phyloP scores from a whole-genome alignment of 2,113 vertebrate genomes.

The Mormyrus iriodes region DNA sequence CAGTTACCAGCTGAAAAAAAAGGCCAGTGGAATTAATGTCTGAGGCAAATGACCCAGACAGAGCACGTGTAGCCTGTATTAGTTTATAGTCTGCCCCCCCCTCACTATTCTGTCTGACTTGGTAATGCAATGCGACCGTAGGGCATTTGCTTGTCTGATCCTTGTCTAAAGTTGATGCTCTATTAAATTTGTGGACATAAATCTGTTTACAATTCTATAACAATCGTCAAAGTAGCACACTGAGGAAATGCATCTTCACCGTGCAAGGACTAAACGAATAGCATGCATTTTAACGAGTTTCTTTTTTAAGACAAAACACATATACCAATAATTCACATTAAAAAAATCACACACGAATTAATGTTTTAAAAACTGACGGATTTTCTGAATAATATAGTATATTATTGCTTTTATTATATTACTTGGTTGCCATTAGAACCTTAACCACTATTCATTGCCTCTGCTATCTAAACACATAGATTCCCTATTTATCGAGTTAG shows the following conservation, averaged over 20 bases:
- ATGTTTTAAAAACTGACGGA: neutral
- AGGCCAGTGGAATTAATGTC: slow-evolving; percentile 58
- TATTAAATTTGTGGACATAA: neutral
- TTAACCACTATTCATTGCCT: neutral
- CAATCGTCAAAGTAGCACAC: neutral
- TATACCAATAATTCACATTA: neutral
- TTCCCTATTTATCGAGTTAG: neutral
- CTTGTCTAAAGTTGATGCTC: neutral
- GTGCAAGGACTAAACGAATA: neutral
- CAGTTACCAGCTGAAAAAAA: slow-evolving; percentile 75
- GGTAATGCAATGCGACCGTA: slow-evolving; percentile 58
- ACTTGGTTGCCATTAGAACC: too few relatives aligned
- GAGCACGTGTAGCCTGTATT: slow-evolving; percentile 64
- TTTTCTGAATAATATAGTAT: neutral
- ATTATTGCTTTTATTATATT: neutral
- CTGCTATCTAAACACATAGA: neutral
- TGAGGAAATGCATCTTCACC: neutral
- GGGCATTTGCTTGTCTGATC: slow-evolving; percentile 7
- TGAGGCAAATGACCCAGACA: slow-evolving; percentile 65
- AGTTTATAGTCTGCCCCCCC: slow-evolving; percentile 62
- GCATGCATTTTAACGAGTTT: neutral
- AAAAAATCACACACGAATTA: neutral
- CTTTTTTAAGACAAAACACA: neutral
- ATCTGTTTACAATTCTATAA: neutral
- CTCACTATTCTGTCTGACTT: slow-evolving; percentile 56